Evolutionary conservation across 2,113 vertebrate genomes (phyloP).

Genomic region (Amazona guildingii): DNA sequence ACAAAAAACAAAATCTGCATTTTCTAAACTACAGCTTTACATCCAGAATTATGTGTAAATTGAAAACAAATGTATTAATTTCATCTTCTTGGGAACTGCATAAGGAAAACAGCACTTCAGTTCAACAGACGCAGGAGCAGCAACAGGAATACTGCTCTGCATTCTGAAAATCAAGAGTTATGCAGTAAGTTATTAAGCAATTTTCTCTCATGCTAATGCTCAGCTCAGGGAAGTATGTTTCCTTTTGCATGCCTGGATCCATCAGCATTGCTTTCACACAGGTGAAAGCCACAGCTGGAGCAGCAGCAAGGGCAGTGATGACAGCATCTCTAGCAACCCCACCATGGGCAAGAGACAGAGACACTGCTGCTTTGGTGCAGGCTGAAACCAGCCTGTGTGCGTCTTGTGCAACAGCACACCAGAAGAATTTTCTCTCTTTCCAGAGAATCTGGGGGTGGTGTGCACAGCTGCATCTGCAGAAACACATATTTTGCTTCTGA

Average conservation of each 20-base stretch:
- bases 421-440: neutral
- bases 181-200: conserved; percentile 27
- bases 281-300: neutral
- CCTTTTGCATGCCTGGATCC: conserved; percentile 9
- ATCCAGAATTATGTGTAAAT: neutral
- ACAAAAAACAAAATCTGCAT: neutral
- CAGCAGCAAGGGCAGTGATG: neutral
- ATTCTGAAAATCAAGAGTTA: conserved; percentile 37
- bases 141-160: neutral
- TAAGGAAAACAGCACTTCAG: neutral
- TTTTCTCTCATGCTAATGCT: conserved; percentile 15
- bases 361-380: neutral
- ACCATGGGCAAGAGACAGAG: neutral
- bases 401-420: neutral
- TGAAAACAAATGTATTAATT: neutral
- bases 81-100: neutral
- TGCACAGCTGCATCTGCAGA: fast-evolving
- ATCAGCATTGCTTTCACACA: neutral
- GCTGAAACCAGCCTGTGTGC: neutral
- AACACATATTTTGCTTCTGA: neutral
- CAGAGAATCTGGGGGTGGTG: fast-evolving
- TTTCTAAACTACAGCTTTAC: neutral
- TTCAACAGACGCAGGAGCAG: neutral
- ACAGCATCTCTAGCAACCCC: neutral
- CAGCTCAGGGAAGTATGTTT: conserved; percentile 7